Percentiles rank a stretch among this genome's conserved stretches.
Evolutionary conservation across 2,797 vertebrate genomes (phyloP).

Genomic region (Semotilus atromaculatus): DNA sequence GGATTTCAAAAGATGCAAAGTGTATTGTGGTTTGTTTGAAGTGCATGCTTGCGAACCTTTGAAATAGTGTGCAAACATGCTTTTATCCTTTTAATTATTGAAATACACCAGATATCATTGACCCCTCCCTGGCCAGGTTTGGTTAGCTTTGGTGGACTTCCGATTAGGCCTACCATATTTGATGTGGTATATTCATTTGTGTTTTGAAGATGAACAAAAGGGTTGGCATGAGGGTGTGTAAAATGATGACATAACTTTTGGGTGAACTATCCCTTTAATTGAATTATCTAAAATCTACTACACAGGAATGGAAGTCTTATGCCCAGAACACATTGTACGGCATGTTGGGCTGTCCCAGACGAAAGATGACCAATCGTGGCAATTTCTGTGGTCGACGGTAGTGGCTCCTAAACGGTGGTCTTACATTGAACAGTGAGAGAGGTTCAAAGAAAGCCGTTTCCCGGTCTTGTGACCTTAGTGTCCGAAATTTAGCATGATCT

Average conservation of each 20-base stretch:
- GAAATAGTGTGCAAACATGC: conserved; percentile 2
- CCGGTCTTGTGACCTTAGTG: too few species aligned
- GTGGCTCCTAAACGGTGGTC: too few species aligned
- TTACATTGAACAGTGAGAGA: too few species aligned
- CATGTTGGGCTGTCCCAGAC: too few species aligned
- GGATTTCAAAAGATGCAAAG: conserved; percentile 24
- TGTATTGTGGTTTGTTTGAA: conserved; percentile 31
- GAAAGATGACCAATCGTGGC: too few species aligned
- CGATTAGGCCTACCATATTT: background rate
- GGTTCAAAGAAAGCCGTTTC: too few species aligned
- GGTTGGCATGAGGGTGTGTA: background rate
- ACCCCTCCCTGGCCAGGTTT: background rate
- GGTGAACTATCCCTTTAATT: too few species aligned
- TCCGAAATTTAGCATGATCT: too few species aligned
- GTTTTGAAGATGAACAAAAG: conserved; percentile 1
- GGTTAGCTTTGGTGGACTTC: background rate
- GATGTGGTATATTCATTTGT: background rate
- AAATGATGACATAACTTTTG: background rate
- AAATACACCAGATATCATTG: background rate
- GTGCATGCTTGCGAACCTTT: background rate
- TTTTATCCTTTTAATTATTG: conserved; percentile 12
- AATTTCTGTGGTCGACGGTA: too few species aligned
- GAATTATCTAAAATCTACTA: background rate
- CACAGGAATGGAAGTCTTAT: background rate
- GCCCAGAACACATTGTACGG: too few species aligned